Conservation (phyloP, 1,140 invertebrate species). For the Euborellia annulipes region DNA sequence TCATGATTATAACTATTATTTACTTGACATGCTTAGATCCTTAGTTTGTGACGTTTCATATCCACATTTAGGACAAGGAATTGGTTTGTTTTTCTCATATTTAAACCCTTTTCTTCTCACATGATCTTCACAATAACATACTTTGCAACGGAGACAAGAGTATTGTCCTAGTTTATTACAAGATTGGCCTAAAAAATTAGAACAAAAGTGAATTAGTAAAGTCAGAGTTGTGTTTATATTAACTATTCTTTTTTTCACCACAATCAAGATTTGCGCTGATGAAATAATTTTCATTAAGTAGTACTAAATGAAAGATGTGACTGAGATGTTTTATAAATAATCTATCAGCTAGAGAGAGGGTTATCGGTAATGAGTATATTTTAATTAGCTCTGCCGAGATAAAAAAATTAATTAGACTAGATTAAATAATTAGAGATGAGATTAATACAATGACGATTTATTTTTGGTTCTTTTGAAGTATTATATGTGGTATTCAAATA, state of each 20-base stretch:
- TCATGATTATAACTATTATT: constrained; percentile 23
- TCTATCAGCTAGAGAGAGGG: no score
- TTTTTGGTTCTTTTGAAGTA: no score
- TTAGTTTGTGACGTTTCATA: constrained; percentile 83
- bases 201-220: neutral
- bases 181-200: constrained; percentile 51
- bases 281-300: neutral
- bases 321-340: no score
- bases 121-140: constrained; percentile 94
- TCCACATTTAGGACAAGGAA: constrained; percentile 89
- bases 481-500: no score
- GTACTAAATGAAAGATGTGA: neutral
- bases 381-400: no score
- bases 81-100: constrained; percentile 71
- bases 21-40: constrained; percentile 90
- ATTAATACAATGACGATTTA: no score
- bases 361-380: no score
- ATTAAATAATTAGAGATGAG: no score
- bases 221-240: no score
- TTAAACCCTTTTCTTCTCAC: constrained; percentile 84
- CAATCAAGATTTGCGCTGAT: neutral
- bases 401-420: no score
- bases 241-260: neutral
- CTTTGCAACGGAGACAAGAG: constrained; percentile 88
- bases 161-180: constrained; percentile 89